Base-by-base conservation (phyloP, 2,888 invertebrate genomes). In the Euclidia mi region DNA sequence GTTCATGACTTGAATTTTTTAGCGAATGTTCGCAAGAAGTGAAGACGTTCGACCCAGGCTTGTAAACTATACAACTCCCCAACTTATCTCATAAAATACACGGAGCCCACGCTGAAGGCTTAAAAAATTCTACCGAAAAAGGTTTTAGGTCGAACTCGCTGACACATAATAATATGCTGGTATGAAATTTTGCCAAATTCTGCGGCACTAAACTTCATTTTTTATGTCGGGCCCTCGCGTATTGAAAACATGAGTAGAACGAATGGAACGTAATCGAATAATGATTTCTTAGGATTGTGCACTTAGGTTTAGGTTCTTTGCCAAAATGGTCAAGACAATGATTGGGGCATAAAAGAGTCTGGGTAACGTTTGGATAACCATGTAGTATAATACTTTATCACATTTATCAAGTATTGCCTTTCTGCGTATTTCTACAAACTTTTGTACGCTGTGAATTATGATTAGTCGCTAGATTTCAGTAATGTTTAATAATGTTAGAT, bases 171-270 rank as follows among this genome's bases (percentile, higher is more conserved):
- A 57, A 58, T 51, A 53, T 35, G 45, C 31, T 25, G 31, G 29
- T 45, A 66, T 56, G 49, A 69, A 68, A 64, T 49, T 59, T 46
- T 44, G 15, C 49, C 41, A 49, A 63, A 70, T 66, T 57, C 56
- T 67, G 51, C 20, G 40, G 37, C 64, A 50, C 47, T 56, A 65
- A 60, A 60, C 56, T 50, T 41, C 47, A 31, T 10, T 66, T 58
- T 60, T 69, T 64, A 64, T 38, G 46, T 44, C 11, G 15, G 42
- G 50, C 51, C 64, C 53, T 60, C 48, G 56, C 55, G 67, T 64
- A 70, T 66, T 66, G 67, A 70, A 70, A 70, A 70, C 70, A 57
- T 64, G 64, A 64, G 66, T 64, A 64, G 51, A 64, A 66, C 11
- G 51, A 70, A 69, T 59, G 45, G 35, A 51, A 52, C 46, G 32